Evolutionary conservation across 64 coral and sea anemone genomes (phyloP).

Genomic region (Acropora tenuis): DNA sequence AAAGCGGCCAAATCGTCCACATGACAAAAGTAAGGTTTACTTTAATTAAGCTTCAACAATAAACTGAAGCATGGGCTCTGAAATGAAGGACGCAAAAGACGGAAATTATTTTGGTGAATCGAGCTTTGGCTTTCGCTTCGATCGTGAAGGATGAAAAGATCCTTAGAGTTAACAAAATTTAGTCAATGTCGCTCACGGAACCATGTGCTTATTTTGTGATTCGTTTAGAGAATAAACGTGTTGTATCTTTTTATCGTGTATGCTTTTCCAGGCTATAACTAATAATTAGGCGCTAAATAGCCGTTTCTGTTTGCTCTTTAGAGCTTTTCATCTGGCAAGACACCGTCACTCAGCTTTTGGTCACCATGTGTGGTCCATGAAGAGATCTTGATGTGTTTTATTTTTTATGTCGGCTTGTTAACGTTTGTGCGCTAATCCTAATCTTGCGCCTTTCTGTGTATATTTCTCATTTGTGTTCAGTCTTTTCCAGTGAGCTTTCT

Average conservation of each 20-base stretch:
- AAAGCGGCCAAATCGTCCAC: neutral
- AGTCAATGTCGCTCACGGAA: neutral
- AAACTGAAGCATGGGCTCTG: neutral
- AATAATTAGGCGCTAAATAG: slow-evolving; percentile 39
- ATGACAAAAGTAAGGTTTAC: neutral
- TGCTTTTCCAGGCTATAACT: slow-evolving; percentile 3
- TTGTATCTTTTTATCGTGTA: neutral
- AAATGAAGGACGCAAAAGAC: neutral
- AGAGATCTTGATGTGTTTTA: neutral
- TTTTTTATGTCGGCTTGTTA: slow-evolving; percentile 5
- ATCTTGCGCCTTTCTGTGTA: neutral
- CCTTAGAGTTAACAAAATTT: neutral
- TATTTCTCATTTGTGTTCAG: neutral
- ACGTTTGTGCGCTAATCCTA: neutral
- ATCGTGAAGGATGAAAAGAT: neutral
- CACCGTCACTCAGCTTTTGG: neutral
- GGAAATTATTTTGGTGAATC: neutral
- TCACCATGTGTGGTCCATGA: neutral
- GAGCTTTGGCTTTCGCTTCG: neutral
- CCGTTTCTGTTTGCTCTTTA: slow-evolving; percentile 1
- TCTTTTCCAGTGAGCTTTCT: neutral
- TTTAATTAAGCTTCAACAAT: neutral
- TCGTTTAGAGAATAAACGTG: neutral
- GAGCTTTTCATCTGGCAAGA: neutral
- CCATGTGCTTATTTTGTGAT: neutral